A percentile compares a stretch with the other conserved stretches of the same genome.
Conservation (phyloP, 1,140 invertebrate species). For the Temnothorax longispinosus region DNA sequence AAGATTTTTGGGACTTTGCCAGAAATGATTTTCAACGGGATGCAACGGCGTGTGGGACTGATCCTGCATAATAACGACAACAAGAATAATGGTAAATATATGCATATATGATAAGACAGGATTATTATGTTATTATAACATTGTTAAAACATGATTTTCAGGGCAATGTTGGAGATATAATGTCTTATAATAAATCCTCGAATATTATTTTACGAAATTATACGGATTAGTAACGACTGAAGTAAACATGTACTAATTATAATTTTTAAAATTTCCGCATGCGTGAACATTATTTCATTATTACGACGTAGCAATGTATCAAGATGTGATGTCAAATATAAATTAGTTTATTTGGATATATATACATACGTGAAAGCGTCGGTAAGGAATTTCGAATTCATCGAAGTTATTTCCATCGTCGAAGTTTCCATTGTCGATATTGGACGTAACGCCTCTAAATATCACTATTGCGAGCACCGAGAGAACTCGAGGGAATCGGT, state of each 20-base stretch:
- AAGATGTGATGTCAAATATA: background rate
- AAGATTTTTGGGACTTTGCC: slow-evolving; percentile 88
- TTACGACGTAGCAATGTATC: background rate
- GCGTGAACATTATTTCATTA: background rate
- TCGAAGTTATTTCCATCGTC: slow-evolving; percentile 17
- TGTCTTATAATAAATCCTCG: too few relatives aligned
- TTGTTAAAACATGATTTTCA: too few relatives aligned
- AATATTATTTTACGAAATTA: too few relatives aligned
- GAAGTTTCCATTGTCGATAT: background rate
- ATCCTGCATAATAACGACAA: background rate
- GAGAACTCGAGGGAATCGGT: slow-evolving; percentile 9
- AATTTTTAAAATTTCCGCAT: background rate
- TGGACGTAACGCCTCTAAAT: slow-evolving; percentile 32
- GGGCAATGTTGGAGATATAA: too few relatives aligned
- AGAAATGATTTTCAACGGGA: slow-evolving; percentile 89
- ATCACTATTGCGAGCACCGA: background rate
- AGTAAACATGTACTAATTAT: background rate
- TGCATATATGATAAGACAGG: background rate
- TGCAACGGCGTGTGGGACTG: slow-evolving; percentile 80
- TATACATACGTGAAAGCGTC: background rate
- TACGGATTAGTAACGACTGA: too few relatives aligned
- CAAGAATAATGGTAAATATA: background rate
- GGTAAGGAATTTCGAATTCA: slow-evolving; percentile 6
- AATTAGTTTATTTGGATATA: background rate
- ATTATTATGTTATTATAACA: background rate